Evolutionary conservation across 2,888 invertebrate genomes (phyloP).

Genomic region (Pyrocoelia pectoralis): DNA sequence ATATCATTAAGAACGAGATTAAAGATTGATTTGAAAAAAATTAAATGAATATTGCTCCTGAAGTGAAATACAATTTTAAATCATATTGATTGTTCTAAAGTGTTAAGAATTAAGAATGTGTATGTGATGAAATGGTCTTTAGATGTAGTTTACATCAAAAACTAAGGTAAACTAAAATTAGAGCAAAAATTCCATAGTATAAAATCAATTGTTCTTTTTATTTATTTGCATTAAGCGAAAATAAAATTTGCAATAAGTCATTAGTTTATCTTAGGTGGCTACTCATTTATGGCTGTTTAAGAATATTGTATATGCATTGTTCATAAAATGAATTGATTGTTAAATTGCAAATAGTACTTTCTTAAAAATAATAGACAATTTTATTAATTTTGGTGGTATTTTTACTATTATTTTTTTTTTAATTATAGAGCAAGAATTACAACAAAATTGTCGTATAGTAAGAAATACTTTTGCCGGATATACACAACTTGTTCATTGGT

Average conservation of each 20-base stretch:
- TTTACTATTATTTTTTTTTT: too few species aligned
- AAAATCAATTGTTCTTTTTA: background rate
- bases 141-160: background rate
- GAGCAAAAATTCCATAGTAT: too few species aligned
- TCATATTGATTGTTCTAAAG: background rate
- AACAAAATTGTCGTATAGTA: too few species aligned
- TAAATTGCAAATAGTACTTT: too few species aligned
- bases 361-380: too few species aligned
- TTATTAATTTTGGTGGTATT: too few species aligned
- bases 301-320: constrained; percentile 1
- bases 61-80: background rate
- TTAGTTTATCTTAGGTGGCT: background rate
- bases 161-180: background rate
- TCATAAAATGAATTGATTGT: background rate
- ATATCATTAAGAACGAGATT: background rate
- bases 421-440: too few species aligned
- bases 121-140: constrained; percentile 1
- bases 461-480: too few species aligned
- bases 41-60: background rate
- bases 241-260: background rate
- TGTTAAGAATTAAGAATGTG: background rate
- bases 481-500: too few species aligned
- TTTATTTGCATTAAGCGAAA: background rate
- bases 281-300: background rate
- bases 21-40: background rate